Evolutionary conservation across 2,797 vertebrate genomes (phyloP), one percentile per base, ranked within the genome.

Genomic region (Crocodylus rhombifer): DNA sequence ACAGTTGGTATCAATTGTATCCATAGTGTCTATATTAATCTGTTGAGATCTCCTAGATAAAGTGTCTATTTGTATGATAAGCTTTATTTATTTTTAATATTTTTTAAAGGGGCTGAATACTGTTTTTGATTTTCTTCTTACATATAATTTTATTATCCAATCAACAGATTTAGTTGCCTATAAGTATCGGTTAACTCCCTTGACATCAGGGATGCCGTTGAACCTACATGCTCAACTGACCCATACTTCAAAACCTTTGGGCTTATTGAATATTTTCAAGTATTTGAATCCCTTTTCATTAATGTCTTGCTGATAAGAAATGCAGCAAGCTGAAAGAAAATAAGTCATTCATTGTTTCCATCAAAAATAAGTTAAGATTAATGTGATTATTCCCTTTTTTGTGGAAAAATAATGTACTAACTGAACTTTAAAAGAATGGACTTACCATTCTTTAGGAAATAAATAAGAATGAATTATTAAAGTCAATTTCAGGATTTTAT

Each of bases 281-380:
- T 69, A 28, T 5, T 51, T 18, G 61, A 90, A 30, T 69, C 14
- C 10, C 57, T 92, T 89, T 95, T 93, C 78, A 86, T 94, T 93
- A 92, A 74, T 82, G 42, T 28, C 88, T 85, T 86, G 36, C 60
- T 92, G 79, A 81, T 94, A 94, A 88, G 79, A 33, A 57, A 82
- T 74, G 58, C 60, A 86, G 75, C 30, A 89, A 83, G 75, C 89
- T 91, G 65, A 86, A 81, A 95, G 86, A 56, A 91, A 96, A 60
- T 16, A 82, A 93, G 91, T 83, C 0, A 87, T 78, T 91, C 94
- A 79, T 84, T 89, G 20, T 94, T 94, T 94, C 69, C 75, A 92
- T 83, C 92, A 30, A 92, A 92, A 92, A 17, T 85, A 76, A 56
- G 71, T 93, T 90, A 88, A 84, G 83, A 93, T 89, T 95, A 95